These are phyloP conservation scores for Drosophila stalkeri DNA, from an alignment of 2,888 invertebrate species.

Conservation along the genomic window DNA sequence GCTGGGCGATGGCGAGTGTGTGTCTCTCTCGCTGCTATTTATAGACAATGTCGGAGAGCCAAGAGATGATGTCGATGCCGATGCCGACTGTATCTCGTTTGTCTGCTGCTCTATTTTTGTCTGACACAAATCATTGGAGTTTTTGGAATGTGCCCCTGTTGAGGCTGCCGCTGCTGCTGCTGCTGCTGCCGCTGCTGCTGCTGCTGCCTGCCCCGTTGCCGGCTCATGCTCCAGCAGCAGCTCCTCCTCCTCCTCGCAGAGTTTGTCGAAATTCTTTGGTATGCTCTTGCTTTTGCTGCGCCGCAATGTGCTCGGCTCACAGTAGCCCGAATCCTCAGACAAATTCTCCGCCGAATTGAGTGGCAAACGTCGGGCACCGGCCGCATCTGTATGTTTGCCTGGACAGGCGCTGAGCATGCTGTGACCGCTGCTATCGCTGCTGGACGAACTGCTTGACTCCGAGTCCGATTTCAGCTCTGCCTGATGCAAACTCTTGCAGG, in stretches of 20 bases:
- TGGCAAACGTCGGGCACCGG: slow-evolving; percentile 62
- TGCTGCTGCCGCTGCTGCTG: slow-evolving; percentile 10
- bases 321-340: slow-evolving; percentile 92
- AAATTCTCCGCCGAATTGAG: slow-evolving; percentile 91
- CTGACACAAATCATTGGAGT: slow-evolving; percentile 79
- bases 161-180: no score
- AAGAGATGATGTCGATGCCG: slow-evolving; percentile 28
- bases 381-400: slow-evolving; percentile 54
- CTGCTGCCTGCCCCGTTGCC: background rate
- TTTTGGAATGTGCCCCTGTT: slow-evolving; percentile 72
- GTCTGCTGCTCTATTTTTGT: slow-evolving; percentile 75
- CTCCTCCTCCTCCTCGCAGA: slow-evolving; percentile 83
- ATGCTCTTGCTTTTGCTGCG: slow-evolving; percentile 85
- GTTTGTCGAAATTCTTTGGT: slow-evolving; percentile 85
- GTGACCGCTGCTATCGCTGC: slow-evolving; percentile 68
- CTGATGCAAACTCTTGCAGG: slow-evolving; percentile 49
- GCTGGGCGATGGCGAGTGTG: slow-evolving; percentile 77
- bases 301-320: slow-evolving; percentile 86
- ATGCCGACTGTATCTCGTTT: slow-evolving; percentile 31
- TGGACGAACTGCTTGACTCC: slow-evolving; percentile 69
- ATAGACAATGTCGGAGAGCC: slow-evolving; percentile 66
- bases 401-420: slow-evolving; percentile 69
- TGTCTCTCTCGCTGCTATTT: slow-evolving; percentile 73
- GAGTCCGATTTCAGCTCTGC: slow-evolving; percentile 77
- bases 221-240: slow-evolving; percentile 31